Evolutionary conservation across 2,113 vertebrate species (phyloP).

Genomic region (Chionis minor): DNA sequence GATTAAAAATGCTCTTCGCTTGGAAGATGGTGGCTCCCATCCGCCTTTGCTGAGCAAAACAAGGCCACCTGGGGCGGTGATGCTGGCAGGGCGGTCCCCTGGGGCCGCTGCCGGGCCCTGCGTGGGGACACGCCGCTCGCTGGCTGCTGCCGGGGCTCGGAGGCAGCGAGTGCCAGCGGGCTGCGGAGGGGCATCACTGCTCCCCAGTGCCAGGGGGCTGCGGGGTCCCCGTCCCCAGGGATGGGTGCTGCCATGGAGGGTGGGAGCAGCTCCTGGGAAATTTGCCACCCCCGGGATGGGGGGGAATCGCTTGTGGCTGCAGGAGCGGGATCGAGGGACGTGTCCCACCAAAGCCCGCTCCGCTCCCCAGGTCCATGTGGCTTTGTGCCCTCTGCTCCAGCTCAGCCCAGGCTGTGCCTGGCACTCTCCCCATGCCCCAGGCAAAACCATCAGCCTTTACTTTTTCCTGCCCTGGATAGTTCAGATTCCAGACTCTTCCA

Average conservation of each 20-base stretch:
- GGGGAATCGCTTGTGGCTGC: neutral
- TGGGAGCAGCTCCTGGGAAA: neutral
- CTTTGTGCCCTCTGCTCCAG: neutral
- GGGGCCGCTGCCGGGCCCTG: neutral
- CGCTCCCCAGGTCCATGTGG: neutral
- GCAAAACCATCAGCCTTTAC: neutral
- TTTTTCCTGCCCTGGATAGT: neutral
- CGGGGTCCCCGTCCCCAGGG: accelerated
- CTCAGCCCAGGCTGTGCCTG: neutral
- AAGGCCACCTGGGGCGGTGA: conserved; percentile 13
- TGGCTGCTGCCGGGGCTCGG: neutral
- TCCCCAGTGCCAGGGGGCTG: neutral
- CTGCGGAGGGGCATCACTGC: accelerated
- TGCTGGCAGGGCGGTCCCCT: neutral
- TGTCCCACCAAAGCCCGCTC: neutral
- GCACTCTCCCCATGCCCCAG: accelerated
- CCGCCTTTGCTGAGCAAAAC: conserved; percentile 26
- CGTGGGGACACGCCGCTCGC: neutral
- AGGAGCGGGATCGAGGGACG: neutral
- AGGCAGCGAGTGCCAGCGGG: neutral
- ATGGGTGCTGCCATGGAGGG: neutral
- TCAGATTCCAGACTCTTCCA: neutral
- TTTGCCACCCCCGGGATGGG: too few relatives aligned
- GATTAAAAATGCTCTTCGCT: conserved; percentile 50
- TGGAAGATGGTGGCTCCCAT: conserved; percentile 46